Evolutionary conservation across 2,888 invertebrate species (phyloP), one percentile per base, ranked within the genome.

Genomic region (Disparrhopalites patrizii): DNA sequence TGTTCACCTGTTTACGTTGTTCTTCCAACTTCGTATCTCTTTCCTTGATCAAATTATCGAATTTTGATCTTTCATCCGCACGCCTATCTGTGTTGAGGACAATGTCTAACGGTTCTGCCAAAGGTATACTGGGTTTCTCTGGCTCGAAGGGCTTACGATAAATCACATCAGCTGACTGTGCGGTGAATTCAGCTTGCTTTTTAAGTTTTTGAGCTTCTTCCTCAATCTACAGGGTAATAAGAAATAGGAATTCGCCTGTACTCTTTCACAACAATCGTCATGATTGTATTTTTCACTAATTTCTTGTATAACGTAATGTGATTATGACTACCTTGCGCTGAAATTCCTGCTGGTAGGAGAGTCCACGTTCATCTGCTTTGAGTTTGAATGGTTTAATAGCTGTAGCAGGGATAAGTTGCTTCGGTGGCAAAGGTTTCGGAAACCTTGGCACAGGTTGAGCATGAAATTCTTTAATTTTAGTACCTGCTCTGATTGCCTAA

Each of bases 71-170:
- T 67, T 87, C 84, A 13, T 80, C 81, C 0, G 86, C 85, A 64
- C 90, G 79, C 68, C 82, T 82, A 65, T 86, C 85, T 1, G 87
- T 86, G 57, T 84, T 84, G n/a, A 90, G 78, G 3, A 81, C 79
- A 78, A 88, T 85, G 33, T 84, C 85, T 13, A 78, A 78, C 2
- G 79, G 76, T 61, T 80, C 79, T 75, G 77, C 78, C 5, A 82
- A 68, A 1, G 83, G 81, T 33, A 80, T 78, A 23, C 80, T 78
- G 20, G 81, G 78, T 62, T 82, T 81, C 28, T 83, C 80, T 3
- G 88, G 87, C 62, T 84, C 82, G 76, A 88, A 88, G 0, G 88
- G 87, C 73, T 85, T 82, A 74, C 84, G 85, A 56, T 83, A 80
- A 0, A 87, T 78, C 2, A 87, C 86, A n/a, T 77, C 77, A 0